A percentile compares a stretch with the other conserved stretches of the same genome.
Conservation (phyloP, 2,888 invertebrate genomes). For the Rhagonycha lutea region DNA sequence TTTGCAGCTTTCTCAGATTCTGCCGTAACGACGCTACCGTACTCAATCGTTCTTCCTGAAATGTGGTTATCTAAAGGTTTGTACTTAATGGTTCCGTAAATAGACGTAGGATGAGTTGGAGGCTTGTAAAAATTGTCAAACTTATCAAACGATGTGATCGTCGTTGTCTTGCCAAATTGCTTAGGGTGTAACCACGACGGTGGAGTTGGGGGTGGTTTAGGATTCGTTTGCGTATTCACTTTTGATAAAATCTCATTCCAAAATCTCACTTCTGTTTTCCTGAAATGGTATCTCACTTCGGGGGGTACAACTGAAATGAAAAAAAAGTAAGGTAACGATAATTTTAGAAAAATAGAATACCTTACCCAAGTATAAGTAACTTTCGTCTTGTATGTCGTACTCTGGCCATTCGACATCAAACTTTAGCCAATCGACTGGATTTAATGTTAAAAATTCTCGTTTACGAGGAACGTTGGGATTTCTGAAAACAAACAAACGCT, state of each 20-base stretch:
- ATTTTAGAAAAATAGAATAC: conserved; percentile 1
- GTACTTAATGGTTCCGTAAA: conserved; percentile 23
- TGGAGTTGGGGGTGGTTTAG: conserved; percentile 15
- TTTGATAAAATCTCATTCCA: conserved; percentile 85
- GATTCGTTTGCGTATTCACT: conserved; percentile 46
- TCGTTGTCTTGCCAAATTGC: conserved; percentile 6
- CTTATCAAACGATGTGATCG: conserved; percentile 37
- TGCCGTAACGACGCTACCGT: conserved; percentile 52
- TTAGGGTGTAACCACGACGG: conserved; percentile 14
- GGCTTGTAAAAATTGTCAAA: conserved; percentile 37
- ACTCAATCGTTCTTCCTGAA: conserved; percentile 24
- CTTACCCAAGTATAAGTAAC: conserved; percentile 78
- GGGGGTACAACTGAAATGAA: conserved; percentile 77
- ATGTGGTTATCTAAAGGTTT: not conserved
- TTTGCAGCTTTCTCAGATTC: conserved; percentile 49
- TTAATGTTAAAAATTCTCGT: conserved; percentile 66
- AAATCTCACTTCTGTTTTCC: conserved; percentile 76
- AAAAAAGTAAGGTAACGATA: conserved; percentile 23
- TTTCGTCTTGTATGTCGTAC: conserved; percentile 74
- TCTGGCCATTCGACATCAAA: conserved; percentile 81
- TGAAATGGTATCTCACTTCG: conserved; percentile 72
- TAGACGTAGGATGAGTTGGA: conserved; percentile 19
- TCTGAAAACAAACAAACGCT: conserved; percentile 54
- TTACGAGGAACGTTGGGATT: conserved; percentile 77
- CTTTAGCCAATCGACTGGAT: conserved; percentile 68